phyloP scores from a whole-genome alignment of 2,888 invertebrate genomes.

The Eilema caniola region DNA sequence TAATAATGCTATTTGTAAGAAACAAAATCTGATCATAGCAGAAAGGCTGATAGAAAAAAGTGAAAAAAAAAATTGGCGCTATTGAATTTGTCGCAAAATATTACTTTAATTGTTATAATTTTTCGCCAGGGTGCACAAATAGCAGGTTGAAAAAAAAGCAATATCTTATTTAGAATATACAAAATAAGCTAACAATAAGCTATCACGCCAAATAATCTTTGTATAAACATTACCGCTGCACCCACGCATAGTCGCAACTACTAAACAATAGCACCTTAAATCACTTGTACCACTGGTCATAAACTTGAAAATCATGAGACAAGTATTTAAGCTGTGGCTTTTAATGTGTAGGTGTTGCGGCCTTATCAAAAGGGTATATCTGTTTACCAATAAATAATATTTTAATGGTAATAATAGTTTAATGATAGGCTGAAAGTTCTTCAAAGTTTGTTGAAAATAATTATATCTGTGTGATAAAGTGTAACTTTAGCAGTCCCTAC shows the following conservation, averaged over 20 bases:
- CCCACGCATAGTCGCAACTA: constrained; percentile 32
- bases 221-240: constrained; percentile 41
- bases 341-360: constrained; percentile 40
- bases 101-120: background rate
- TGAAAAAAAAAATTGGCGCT: no score
- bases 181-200: background rate
- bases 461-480: no score
- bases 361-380: constrained; percentile 32
- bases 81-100: background rate
- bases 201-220: constrained; percentile 42
- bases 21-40: no score
- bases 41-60: no score
- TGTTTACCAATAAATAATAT: constrained; percentile 33
- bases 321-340: constrained; percentile 39
- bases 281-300: constrained; percentile 52
- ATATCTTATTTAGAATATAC: background rate
- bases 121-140: background rate
- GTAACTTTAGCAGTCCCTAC: no score
- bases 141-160: background rate
- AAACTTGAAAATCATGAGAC: constrained; percentile 37
- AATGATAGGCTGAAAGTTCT: constrained; percentile 39
- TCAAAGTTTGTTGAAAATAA: no score
- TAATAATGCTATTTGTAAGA: no score
- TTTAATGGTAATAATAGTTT: constrained; percentile 44
- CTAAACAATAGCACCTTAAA: constrained; percentile 59